Base-by-base conservation (phyloP, 2,113 vertebrate species). In the Indicator maculatus region DNA sequence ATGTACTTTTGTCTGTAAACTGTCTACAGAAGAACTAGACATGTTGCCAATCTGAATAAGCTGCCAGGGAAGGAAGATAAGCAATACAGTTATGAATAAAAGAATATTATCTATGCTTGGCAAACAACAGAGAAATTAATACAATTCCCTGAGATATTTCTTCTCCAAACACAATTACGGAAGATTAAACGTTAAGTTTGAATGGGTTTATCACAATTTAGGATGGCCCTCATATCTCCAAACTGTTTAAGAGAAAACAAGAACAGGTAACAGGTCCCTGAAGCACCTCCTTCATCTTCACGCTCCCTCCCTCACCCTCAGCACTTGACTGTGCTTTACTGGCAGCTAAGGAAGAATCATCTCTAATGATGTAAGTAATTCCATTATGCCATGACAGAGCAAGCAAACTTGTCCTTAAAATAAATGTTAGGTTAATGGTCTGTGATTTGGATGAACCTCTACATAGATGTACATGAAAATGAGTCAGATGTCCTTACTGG, bases 191-290 rank as follows among this genome's bases (percentile, higher is more conserved):
- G 74, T 31, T 31, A 55, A 72, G 56, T 81, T 72, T 56, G 44
- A 88, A 93, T 52, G 45, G 8, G 4, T 91, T 95, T 91, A 70
- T 80, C 95, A 83, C 85, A 86, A 83, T 61, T 64, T 64, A 81
- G 56, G 36, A 72, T 78, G 66, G 52, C 9, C 11, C 39, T 86
- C 47, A 2, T 38, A 36, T 53, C 66, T 83, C 64, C 56, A 65
- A 88, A 91, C 44, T 83, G 28, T 80, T 91, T 64, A 80, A 80
- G 53, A 66, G 70, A 5, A 38, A 88, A 74, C 12, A 67, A 83
- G 58, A 87, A 76, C 41, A 84, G 36, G 33, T 56, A 88, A 66
- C 26, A 64, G 31, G 44, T 77, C 72, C 41, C 72, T 80, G 28
- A 47, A 77, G 27, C 36, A 61, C 33, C 16, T 93, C 75, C 38